Base-by-base conservation (phyloP, 2,797 vertebrate genomes). In the Meriones psammophilus region DNA sequence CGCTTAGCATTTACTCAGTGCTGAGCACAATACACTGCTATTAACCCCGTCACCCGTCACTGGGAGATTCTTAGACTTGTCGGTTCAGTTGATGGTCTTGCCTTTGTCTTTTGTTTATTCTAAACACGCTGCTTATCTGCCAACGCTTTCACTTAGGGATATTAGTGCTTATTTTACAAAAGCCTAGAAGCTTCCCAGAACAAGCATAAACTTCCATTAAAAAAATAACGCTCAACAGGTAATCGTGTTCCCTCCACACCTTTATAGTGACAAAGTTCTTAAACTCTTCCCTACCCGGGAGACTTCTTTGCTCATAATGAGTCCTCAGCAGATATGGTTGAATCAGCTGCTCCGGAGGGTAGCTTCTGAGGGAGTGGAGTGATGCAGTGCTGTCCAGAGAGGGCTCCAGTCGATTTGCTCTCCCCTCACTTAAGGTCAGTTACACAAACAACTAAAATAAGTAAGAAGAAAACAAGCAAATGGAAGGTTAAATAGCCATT, bases 241-340 rank as follows among this genome's bases (percentile, higher is more conserved):
- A 91, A 80, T 93, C 58, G 78, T 80, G 86, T 86, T 68, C 50
- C 46, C 13, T 79, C 39, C 18, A 69, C 22, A 80, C 8, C 71
- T 91, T 50, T 78, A 33, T 22, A 97, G 28, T 95, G 42, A 96
- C 12, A 71, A 95, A 81, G 73, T 20, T 93, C 69, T 96, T 74
- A 76, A 96, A 93, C 91, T 9, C 89, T 36, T 88, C 92, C 95
- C 88, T 96, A 98, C 97, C 97, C 95, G 96, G 96, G 96, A 97
- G 97, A 96, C 92, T 80, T 95, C 96, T 89, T 93, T 98, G 92
- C 96, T 97, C 97, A 98, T 98, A 98, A 96, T 97, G 97, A 95
- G 85, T 89, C 81, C 87, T 92, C 77, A 95, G 96, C 69, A 97
- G 92, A 81, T 83, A 69, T 26, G 91, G 77, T 95, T 89, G 90